These are phyloP conservation scores for Sturnus vulgaris DNA, from an alignment of 2,113 vertebrate species.

Conservation along the genomic window DNA sequence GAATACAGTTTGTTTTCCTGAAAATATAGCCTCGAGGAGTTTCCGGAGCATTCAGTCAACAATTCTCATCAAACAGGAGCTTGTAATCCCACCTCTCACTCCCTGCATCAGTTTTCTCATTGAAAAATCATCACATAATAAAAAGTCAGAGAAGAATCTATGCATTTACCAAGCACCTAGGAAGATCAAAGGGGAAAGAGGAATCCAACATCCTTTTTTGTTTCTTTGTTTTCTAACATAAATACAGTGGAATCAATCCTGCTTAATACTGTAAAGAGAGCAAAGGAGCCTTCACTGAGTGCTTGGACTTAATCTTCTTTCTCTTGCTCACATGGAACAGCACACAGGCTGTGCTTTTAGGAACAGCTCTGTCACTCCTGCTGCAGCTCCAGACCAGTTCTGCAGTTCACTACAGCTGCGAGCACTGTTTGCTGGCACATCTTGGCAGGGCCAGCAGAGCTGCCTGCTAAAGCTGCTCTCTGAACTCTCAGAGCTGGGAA, in stretches of 20 bases:
- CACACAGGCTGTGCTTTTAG: not conserved
- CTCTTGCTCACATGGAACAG: not conserved
- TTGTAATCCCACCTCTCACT: not conserved
- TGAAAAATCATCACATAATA: slow-evolving; percentile 10
- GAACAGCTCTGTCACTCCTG: not conserved
- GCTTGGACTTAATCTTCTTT: slow-evolving; percentile 26
- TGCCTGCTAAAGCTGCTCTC: not conserved
- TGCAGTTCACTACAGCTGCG: not conserved
- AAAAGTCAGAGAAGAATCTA: not conserved
- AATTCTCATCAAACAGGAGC: not conserved
- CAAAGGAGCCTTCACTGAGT: not conserved
- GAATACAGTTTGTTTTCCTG: not conserved
- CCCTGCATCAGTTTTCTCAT: not conserved
- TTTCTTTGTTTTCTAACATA: not conserved
- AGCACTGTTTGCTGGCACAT: not conserved
- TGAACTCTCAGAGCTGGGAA: not conserved
- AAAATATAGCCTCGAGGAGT: not conserved
- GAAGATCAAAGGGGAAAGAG: slow-evolving; percentile 31
- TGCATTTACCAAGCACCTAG: not conserved
- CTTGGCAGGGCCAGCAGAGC: not conserved
- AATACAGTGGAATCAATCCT: not conserved
- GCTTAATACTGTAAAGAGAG: not conserved
- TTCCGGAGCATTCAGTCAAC: slow-evolving; percentile 2
- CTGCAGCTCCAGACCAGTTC: not conserved
- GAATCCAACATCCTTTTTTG: not conserved